Conservation (phyloP, 2,113 vertebrate species). For the Mystacornis crossleyi region DNA sequence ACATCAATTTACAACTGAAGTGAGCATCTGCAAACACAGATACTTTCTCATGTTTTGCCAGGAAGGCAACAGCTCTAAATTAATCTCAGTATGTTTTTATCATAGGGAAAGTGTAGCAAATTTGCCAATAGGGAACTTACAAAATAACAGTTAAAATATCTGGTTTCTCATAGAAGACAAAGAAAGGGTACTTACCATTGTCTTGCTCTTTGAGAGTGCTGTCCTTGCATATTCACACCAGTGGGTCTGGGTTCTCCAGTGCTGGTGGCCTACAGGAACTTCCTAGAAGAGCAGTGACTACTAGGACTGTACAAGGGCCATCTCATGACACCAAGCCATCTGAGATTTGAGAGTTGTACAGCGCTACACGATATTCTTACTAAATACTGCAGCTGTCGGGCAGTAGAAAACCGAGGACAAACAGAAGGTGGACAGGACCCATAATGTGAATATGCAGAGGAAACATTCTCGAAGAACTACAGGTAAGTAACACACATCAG, state of each 20-base stretch:
- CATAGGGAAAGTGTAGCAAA: fast-evolving
- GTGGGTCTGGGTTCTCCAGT: slow-evolving; percentile 47
- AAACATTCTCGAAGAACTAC: slow-evolving; percentile 57
- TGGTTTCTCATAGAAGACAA: not conserved
- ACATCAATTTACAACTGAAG: not conserved
- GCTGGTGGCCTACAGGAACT: slow-evolving; percentile 46
- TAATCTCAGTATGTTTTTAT: not conserved
- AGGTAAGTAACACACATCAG: slow-evolving; percentile 12
- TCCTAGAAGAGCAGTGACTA: slow-evolving; percentile 29
- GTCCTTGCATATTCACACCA: slow-evolving; percentile 68
- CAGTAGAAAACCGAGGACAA: not conserved
- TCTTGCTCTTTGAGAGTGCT: slow-evolving; percentile 59
- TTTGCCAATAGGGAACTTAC: not conserved
- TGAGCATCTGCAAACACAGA: not conserved
- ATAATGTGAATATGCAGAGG: slow-evolving; percentile 58
- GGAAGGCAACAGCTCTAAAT: not conserved
- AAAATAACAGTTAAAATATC: not conserved
- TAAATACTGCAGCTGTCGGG: not conserved
- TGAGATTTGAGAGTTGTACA: not conserved
- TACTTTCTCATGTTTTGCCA: not conserved
- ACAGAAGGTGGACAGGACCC: slow-evolving; percentile 28
- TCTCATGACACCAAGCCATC: not conserved
- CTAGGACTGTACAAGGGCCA: slow-evolving; percentile 27
- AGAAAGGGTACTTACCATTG: slow-evolving; percentile 1
- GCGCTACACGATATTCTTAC: not conserved